Evolutionary conservation across 1,140 invertebrate species (phyloP), one percentile per base, ranked within the genome.

Genomic region (Drosophila oshimai): DNA sequence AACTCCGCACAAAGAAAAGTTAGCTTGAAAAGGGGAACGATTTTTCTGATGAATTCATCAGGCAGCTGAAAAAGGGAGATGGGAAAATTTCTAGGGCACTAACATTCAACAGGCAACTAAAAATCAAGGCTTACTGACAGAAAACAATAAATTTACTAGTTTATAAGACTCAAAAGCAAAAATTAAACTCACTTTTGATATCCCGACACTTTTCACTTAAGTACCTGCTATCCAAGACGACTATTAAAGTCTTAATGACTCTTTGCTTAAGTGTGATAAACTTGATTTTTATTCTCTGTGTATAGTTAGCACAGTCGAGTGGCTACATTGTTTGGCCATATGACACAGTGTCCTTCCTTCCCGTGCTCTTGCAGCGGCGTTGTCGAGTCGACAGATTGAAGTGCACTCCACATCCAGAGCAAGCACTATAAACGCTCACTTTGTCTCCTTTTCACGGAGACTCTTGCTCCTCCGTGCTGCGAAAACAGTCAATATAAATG

Each of bases 401-500:
- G 45, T 61, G 61, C 61, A 65, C 61, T 60, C 18, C n/a, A 12
- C 34, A 18, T 7, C 31, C 28, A 45, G 26, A 15, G 12, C 13
- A 31, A 49, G 54, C 22, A 33, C 20, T 41, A 45, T 42, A 60
- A 71, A 29, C 51, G 37, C 44, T 22, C 37, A 49, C 22, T 39
- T 60, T 39, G 41, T 46, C 45, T 62, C 22, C 54, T 44, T 61
- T 42, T 28, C 55, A 33, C 6, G 9, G 5, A 12, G 4, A 31
- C 10, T 17, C 10, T 7, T 10, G 24, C 15, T 20, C n/a, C 6
- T 4, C 29, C 5, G 6, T 5, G 51, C 18, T 44, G 41, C 33
- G 31, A 60, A 72, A 79, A 64, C 55, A 80, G 72, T 76, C 80
- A 87, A 86, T 80, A 87, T 80, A 87, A 87, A 60, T 84, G 74